phyloP scores from a whole-genome alignment of 2,113 vertebrate genomes.

The Heterochromis multidens region DNA sequence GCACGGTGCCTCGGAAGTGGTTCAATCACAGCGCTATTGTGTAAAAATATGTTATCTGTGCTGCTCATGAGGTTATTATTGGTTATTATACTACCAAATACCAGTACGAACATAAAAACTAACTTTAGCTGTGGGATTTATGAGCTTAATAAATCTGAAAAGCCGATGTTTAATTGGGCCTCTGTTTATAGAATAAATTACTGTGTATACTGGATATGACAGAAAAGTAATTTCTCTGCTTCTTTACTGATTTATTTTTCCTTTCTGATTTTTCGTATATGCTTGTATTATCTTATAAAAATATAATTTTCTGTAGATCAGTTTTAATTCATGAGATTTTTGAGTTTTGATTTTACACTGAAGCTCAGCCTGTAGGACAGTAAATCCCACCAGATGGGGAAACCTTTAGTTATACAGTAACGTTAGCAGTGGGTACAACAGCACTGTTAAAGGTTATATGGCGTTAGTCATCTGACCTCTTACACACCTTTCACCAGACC shows the following conservation, averaged over 20 bases:
- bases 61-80: neutral
- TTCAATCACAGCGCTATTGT: neutral
- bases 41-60: neutral
- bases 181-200: no score
- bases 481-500: no score
- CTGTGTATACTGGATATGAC: no score
- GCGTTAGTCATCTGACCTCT: no score
- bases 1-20: neutral
- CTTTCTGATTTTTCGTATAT: no score
- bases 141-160: neutral
- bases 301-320: neutral
- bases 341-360: neutral
- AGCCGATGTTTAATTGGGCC: neutral
- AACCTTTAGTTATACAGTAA: no score
- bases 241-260: neutral
- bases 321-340: neutral
- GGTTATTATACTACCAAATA: neutral
- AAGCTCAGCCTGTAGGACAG: no score
- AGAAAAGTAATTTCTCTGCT: neutral
- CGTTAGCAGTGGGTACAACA: no score
- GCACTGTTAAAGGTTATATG: no score
- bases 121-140: neutral
- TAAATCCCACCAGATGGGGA: no score
- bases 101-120: accelerated
- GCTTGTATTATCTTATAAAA: neutral